Base-by-base conservation (phyloP, 2,113 vertebrate species). In the Porphyrio hochstetteri region DNA sequence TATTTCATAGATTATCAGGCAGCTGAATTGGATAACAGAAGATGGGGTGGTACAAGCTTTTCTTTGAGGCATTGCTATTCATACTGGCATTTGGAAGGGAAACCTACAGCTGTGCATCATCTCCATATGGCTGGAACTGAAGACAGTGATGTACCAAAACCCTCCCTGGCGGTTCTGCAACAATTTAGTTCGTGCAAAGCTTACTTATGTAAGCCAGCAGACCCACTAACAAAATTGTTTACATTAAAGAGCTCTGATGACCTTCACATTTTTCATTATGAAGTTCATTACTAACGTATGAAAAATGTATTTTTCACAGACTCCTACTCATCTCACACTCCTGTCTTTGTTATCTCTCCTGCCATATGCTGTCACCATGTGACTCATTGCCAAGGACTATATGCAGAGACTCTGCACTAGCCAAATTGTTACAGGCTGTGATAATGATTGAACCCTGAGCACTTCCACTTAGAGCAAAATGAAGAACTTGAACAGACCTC, bases 291-390 rank as follows among this genome's bases (percentile, higher is more conserved):
- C 38, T 65, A 90, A 93, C 20, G 1, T 68, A 88, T 24, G 55
- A 94, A 82, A 96, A 92, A 67, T 7, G 1, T 59, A 74, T 88
- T 96, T 97, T 90, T 94, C 94, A 95, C 77, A 86, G 64, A 88
- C 92, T 83, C 90, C 94, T 93, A 94, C 93, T 89, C 83, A 95
- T 48, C 57, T 96, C 82, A 68, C 61, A 65, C 63, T 72, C 60
- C 46, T 60, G 61, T 52, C 76, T 92, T 87, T 90, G 56, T 89
- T 89, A 74, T n/a, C 31, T 72, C 72, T 69, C 70, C 55, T 84
- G 88, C 88, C 95, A 93, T 86, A 94, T 93, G 80, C 77, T 79
- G 65, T 65, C 50, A 60, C 44, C 25, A 71, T 69, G 78, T 52
- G 70, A 95, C 70, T 90, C 93, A 90, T 14, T 90, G 48, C 86